A percentile compares a stretch with the other conserved stretches of the same genome.
phyloP scores from a whole-genome alignment of 2,888 invertebrate genomes.

The Pantelozetes paolii region DNA sequence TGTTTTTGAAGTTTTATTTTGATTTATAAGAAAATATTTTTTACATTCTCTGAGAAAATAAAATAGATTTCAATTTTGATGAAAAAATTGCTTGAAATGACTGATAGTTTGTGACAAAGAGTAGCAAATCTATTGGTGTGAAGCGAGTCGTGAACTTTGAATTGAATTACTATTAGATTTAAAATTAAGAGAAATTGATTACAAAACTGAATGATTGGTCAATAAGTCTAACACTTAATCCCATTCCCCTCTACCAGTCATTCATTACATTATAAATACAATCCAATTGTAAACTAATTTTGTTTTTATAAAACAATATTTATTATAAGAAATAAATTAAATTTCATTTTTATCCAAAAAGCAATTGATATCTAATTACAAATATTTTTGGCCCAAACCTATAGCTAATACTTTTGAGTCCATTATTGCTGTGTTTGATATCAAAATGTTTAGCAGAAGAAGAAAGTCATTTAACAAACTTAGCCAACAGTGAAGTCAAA shows the following conservation, averaged over 20 bases:
- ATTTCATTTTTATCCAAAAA: too few species aligned
- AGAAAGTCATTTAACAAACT: conserved; percentile 5
- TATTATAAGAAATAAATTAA: too few species aligned
- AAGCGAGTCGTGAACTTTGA: conserved; percentile 1
- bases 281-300: neutral
- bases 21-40: too few species aligned
- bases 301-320: too few species aligned
- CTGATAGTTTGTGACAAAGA: too few species aligned
- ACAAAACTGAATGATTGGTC: neutral
- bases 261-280: neutral
- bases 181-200: neutral
- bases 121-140: neutral
- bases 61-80: too few species aligned
- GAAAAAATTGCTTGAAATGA: too few species aligned
- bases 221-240: neutral
- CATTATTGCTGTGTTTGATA: conserved; percentile 12
- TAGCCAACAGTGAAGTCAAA: neutral
- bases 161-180: neutral
- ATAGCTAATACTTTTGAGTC: conserved; percentile 10
- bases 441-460: conserved; percentile 16
- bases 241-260: conserved; percentile 21
- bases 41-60: too few species aligned
- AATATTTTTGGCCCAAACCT: neutral
- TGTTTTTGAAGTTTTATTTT: too few species aligned
- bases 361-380: neutral